These are phyloP conservation scores for Microctonus aethiopoides DNA, from an alignment of 2,888 invertebrate species.

Conservation along the genomic window DNA sequence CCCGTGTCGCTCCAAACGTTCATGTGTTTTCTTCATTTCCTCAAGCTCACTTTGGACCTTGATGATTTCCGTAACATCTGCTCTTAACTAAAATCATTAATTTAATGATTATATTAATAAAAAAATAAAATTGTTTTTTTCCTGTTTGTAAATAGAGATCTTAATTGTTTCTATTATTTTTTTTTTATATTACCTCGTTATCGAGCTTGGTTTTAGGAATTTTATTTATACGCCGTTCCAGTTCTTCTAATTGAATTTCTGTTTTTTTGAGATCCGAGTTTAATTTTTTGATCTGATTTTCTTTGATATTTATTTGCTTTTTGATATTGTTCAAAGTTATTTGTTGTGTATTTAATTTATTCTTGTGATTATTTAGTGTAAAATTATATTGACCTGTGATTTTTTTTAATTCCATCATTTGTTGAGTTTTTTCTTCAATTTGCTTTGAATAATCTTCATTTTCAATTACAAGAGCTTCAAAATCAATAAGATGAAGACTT, in stretches of 20 bases:
- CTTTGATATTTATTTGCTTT: slow-evolving; percentile 65
- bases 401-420: slow-evolving; percentile 71
- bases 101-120: background rate
- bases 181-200: background rate
- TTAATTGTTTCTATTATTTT: background rate
- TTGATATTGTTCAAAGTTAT: slow-evolving; percentile 66
- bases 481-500: slow-evolving; percentile 73
- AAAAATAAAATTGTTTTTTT: background rate
- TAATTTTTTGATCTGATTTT: slow-evolving; percentile 65
- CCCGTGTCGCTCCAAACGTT: slow-evolving; percentile 57
- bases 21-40: slow-evolving; percentile 67
- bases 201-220: slow-evolving; percentile 14
- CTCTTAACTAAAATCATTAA: slow-evolving; percentile 59
- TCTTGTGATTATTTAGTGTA: slow-evolving; percentile 71
- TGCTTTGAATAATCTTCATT: slow-evolving; percentile 69
- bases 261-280: slow-evolving; percentile 66
- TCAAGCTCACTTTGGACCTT: slow-evolving; percentile 69
- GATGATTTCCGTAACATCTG: slow-evolving; percentile 73
- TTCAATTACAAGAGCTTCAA: slow-evolving; percentile 74
- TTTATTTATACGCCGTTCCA: background rate
- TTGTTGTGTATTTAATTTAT: slow-evolving; percentile 70
- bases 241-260: slow-evolving; percentile 64
- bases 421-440: slow-evolving; percentile 71
- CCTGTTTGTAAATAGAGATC: background rate
- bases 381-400: slow-evolving; percentile 71